Evolutionary conservation across 2,113 vertebrate species (phyloP).

Genomic region (Noctilio leporinus): DNA sequence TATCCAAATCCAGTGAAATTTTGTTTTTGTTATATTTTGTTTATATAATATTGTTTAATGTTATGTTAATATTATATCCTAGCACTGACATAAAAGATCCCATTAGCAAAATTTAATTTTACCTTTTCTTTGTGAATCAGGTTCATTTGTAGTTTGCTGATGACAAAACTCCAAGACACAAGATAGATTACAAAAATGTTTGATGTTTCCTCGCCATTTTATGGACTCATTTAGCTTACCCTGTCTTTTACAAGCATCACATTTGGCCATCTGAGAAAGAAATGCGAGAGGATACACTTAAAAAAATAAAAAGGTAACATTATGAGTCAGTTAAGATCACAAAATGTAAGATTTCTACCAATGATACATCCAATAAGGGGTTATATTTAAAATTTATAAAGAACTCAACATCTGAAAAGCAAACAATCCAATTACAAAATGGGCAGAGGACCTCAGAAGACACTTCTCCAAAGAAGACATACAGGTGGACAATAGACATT

Average conservation of each 20-base stretch:
- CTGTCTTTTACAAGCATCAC: constrained; percentile 89
- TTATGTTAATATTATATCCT: not conserved
- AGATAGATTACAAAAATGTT: constrained; percentile 92
- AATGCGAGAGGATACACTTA: constrained; percentile 20
- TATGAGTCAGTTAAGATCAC: not conserved
- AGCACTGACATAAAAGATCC: constrained; percentile 24
- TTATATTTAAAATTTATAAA: not conserved
- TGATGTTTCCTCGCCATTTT: constrained; percentile 89
- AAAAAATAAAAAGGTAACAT: not conserved
- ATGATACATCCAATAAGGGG: not conserved
- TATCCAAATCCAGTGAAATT: not conserved
- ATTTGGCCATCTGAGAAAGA: constrained; percentile 88
- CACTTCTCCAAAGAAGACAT: not conserved
- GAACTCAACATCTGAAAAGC: not conserved
- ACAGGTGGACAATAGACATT: not conserved
- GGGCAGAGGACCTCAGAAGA: not conserved
- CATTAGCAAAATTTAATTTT: constrained; percentile 38
- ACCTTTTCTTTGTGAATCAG: constrained; percentile 76
- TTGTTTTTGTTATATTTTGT: not conserved
- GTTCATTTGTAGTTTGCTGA: constrained; percentile 78
- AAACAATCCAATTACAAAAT: not conserved
- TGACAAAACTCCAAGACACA: constrained; percentile 92
- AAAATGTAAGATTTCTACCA: constrained; percentile 24
- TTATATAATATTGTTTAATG: not conserved
- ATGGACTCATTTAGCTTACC: constrained; percentile 91